Evolutionary conservation across 2,888 invertebrate species (phyloP).

Genomic region (Epistrophella euchroma): DNA sequence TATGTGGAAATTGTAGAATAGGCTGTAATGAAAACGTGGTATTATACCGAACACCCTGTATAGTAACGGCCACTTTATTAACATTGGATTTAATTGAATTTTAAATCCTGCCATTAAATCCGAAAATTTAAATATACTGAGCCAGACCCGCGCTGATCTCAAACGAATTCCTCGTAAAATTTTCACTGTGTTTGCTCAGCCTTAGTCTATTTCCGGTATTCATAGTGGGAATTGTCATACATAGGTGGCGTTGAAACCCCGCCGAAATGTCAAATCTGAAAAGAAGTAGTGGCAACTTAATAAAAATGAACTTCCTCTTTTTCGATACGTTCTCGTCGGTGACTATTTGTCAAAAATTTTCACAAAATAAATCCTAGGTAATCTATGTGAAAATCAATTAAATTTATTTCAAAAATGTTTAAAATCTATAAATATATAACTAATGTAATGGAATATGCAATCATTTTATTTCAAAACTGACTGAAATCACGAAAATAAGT

Average conservation of each 20-base stretch:
- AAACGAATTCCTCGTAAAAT: too few relatives aligned
- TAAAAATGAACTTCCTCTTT: constrained; percentile 83
- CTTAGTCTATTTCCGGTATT: constrained; percentile 24
- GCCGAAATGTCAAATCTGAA: constrained; percentile 63
- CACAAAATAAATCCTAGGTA: constrained; percentile 84
- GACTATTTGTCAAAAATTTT: constrained; percentile 83
- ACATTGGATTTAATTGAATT: too few relatives aligned
- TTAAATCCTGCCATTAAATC: too few relatives aligned
- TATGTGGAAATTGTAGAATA: too few relatives aligned
- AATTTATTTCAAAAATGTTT: constrained; percentile 59
- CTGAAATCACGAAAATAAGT: constrained; percentile 19
- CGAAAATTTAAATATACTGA: too few relatives aligned
- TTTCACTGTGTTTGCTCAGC: background rate
- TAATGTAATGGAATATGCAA: constrained; percentile 29
- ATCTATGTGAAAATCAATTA: constrained; percentile 79
- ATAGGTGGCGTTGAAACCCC: constrained; percentile 7
- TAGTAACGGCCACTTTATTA: too few relatives aligned
- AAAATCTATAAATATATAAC: constrained; percentile 32
- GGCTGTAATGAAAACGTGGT: too few relatives aligned
- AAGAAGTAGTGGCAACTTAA: constrained; percentile 79
- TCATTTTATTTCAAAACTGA: constrained; percentile 27
- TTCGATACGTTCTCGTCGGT: constrained; percentile 83
- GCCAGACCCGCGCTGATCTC: too few relatives aligned
- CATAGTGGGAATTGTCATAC: background rate
- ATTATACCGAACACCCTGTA: too few relatives aligned